A percentile compares a stretch with the other conserved stretches of the same genome.
Conservation (phyloP, 2,113 vertebrate genomes). For the Nyctereutes procyonoides region DNA sequence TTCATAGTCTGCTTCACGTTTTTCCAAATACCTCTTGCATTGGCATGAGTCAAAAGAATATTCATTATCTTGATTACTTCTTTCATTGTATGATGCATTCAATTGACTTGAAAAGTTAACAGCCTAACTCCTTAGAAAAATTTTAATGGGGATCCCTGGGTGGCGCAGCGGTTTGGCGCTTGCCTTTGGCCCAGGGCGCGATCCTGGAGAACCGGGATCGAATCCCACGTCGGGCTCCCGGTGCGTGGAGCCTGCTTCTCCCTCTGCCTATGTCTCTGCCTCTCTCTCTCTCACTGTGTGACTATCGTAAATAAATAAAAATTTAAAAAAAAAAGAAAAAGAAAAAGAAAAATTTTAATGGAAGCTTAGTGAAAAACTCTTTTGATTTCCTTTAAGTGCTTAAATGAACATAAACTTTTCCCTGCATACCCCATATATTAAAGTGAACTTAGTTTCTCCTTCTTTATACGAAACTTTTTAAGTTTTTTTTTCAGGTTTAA, state of each 20-base stretch:
- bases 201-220: too few species aligned
- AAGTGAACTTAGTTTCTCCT: constrained; percentile 23
- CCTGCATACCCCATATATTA: background rate
- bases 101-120: constrained; percentile 49
- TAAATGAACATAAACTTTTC: constrained; percentile 5
- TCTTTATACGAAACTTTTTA: constrained; percentile 28
- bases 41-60: constrained; percentile 38
- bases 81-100: constrained; percentile 52
- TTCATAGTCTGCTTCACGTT: constrained; percentile 27
- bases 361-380: background rate
- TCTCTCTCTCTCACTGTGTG: too few species aligned
- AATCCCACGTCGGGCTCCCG: too few species aligned
- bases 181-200: too few species aligned
- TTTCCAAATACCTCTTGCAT: constrained; percentile 36
- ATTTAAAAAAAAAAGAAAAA: too few species aligned
- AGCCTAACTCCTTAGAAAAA: constrained; percentile 33
- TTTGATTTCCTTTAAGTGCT: constrained; percentile 37
- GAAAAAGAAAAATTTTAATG: constrained; percentile 52
- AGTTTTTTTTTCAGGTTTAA: background rate
- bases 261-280: too few species aligned
- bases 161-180: too few species aligned
- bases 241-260: too few species aligned
- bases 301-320: too few species aligned
- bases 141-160: too few species aligned
- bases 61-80: constrained; percentile 52